A percentile compares a stretch with the other conserved stretches of the same genome.
Conservation (phyloP, 2,888 invertebrate genomes). For the Deilephila porcellus region DNA sequence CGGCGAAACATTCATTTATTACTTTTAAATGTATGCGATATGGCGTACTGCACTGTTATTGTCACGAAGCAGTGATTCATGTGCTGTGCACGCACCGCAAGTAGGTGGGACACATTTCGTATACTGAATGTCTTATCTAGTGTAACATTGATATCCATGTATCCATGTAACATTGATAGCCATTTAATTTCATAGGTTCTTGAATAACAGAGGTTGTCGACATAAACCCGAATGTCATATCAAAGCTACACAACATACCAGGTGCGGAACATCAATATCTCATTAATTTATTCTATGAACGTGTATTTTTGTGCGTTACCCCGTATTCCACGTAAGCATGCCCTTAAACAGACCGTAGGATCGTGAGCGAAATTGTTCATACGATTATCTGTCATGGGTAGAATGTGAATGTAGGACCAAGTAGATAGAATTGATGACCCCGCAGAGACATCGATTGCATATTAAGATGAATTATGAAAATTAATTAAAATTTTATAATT, state of each 20-base stretch:
- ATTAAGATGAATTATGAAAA: neutral
- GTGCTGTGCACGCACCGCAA: too few relatives aligned
- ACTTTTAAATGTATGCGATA: too few relatives aligned
- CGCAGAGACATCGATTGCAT: neutral
- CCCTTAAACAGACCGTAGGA: constrained; percentile 14
- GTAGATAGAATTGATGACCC: constrained; percentile 7
- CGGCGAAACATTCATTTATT: too few relatives aligned
- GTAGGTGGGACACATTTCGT: too few relatives aligned
- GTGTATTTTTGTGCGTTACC: constrained; percentile 24
- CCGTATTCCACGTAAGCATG: constrained; percentile 17
- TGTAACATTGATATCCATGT: too few relatives aligned
- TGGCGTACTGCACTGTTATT: too few relatives aligned
- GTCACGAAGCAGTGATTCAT: too few relatives aligned
- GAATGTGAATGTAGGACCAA: constrained; percentile 39
- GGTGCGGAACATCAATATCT: neutral
- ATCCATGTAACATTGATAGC: too few relatives aligned
- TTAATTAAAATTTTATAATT: neutral
- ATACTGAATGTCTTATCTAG: too few relatives aligned
- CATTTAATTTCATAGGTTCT: too few relatives aligned
- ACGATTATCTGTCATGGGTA: constrained; percentile 34
- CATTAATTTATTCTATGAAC: constrained; percentile 9
- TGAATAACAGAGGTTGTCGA: neutral
- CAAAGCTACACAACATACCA: neutral
- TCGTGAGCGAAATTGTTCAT: constrained; percentile 22
- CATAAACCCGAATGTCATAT: neutral